Base-by-base conservation (phyloP, 2,113 vertebrate genomes). In the Tragelaphus imberbis region DNA sequence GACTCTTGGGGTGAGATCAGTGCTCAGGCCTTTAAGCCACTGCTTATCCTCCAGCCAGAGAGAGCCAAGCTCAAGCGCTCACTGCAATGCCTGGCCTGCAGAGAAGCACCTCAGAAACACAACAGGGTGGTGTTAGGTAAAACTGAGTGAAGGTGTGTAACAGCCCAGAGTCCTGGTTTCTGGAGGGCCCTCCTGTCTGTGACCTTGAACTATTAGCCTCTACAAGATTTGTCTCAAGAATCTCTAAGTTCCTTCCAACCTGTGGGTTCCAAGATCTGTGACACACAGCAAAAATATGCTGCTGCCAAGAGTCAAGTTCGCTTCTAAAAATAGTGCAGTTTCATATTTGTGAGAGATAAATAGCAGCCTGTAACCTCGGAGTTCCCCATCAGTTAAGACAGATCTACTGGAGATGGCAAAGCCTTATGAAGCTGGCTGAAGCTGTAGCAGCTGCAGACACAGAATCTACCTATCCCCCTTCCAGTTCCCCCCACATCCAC, bases 301-400 rank as follows among this genome's bases (percentile, higher is more conserved):
- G 56, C 92, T 84, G 58, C 40, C 49, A 59, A 90, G 55, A 89
- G 88, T 91, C 63, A 97, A 84, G 53, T 75, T 56, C 51, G 15
- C 28, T 47, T 96, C 90, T 85, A 61, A 88, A 97, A 98, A 97
- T 81, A 90, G 96, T 12, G 23, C 12, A 4, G 92, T 56, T 93
- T 91, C 91, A 40, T 71, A 44, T 84, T 89, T 89, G 93, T 90
- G 97, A 81, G 61, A n/a, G 49, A 95, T 16, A 93, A 86, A 96
- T 0, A 95, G 63, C 49, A 92, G 65, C 30, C 71, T 58, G 79
- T 82, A 88, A 55, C 59, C 49, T 36, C 49, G 88, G 75, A 92
- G 85, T 92, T 68, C n/a, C n/a, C 77, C 44, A 6, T 82, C 28
- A 14, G 4, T 5, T 71, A 81, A 53, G 49, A 30, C 25, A 84